Evolutionary conservation across 2,888 invertebrate species (phyloP), one percentile per base, ranked within the genome.

Genomic region (Pherbina coryleti): DNA sequence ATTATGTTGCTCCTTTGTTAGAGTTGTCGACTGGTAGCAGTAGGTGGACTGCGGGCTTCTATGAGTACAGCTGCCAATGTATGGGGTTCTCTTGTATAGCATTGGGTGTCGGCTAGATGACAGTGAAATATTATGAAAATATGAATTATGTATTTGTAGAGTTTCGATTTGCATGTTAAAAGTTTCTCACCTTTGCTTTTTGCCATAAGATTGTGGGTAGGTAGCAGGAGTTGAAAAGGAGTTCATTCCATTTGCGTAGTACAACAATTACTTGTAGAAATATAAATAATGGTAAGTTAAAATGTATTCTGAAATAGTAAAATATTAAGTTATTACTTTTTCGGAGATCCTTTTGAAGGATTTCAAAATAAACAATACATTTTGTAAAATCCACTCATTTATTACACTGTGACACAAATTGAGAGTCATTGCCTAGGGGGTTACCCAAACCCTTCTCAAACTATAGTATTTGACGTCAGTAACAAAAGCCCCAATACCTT

Each of bases 1-100:
- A 82, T 82, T 82, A 81, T 82, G 81, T 79, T 79, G 69, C 79
- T 44, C 11, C 79, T 79, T 70, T 70, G 70, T 53, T 53, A 17
- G 53, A 14, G 53, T 14, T 53, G n/a, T 14, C 31, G 28, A 37
- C 5, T 37, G 37, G 37, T 5, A 25, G 17, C 51, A 19, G 51
- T 25, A n/a, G 11, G 17, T 19, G 69, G 51, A 49, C 51, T 70
- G 9, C 0, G 51, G 22, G 14, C 9, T 25, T 3, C 0, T 19
- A 57, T 14, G 25, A 57, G 2, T 25, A 19, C 22, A 22, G 8
- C 67, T 9, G 67, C 67, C n/a, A 17, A 17, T 49, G 11, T 51
- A 53, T 51, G 31, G n/a, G 11, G 44, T 44, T n/a, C n/a, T n/a
- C 4, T 14, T 44, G 44, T 14, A 44, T 44, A 44, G 44, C 44